Evolutionary conservation across 2,888 invertebrate species (phyloP).

Genomic region (Xestia c-nigrum): DNA sequence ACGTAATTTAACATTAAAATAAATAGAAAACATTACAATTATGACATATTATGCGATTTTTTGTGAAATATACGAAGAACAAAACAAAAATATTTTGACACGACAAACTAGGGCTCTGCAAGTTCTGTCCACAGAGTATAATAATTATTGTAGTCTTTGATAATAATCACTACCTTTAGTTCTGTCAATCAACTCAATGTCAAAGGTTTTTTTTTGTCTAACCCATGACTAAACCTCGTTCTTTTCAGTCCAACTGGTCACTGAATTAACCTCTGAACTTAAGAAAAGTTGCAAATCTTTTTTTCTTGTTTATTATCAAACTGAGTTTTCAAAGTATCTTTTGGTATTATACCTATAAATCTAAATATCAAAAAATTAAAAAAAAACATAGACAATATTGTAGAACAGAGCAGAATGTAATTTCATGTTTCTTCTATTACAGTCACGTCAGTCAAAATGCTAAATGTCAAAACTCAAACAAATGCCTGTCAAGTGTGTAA

Average conservation of each 20-base stretch:
- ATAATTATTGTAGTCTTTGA: no score
- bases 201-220: neutral
- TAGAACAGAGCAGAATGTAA: neutral
- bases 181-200: conserved; percentile 35
- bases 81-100: conserved; percentile 90
- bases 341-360: neutral
- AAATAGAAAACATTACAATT: conserved; percentile 77
- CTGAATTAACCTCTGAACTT: neutral
- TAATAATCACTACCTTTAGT: no score
- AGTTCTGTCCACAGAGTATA: no score
- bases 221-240: neutral
- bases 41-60: conserved; percentile 76
- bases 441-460: conserved; percentile 8
- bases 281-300: neutral
- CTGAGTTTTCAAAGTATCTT: neutral
- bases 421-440: neutral
- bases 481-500: conserved; percentile 51
- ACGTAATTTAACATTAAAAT: conserved; percentile 70
- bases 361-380: neutral
- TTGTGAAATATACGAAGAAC: conserved; percentile 75
- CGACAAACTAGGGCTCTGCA: conserved; percentile 70
- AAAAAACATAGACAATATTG: neutral
- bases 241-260: neutral
- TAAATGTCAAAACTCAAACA: conserved; percentile 52
- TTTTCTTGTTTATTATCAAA: neutral